Percentiles rank a stretch among this genome's conserved stretches.
Evolutionary conservation across 2,888 invertebrate genomes (phyloP).

Genomic region (Hemaris fuciformis): DNA sequence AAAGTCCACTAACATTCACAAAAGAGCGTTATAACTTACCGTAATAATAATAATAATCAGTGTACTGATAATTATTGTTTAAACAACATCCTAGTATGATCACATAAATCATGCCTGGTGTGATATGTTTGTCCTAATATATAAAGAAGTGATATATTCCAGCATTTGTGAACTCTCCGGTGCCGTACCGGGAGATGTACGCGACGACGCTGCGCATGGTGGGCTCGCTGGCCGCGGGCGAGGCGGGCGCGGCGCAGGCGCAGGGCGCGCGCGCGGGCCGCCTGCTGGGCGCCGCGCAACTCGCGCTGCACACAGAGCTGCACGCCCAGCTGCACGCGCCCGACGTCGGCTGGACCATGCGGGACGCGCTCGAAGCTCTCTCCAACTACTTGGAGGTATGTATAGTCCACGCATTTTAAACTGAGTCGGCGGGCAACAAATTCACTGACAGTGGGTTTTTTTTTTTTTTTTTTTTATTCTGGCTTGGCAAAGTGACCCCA

Average conservation of each 20-base stretch:
- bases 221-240: constrained; percentile 41
- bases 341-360: constrained; percentile 64
- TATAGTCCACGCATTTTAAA: too few relatives aligned
- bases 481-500: too few relatives aligned
- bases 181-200: constrained; percentile 71
- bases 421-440: too few relatives aligned
- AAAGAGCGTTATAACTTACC: too few relatives aligned
- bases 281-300: not conserved
- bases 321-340: constrained; percentile 11
- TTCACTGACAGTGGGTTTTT: too few relatives aligned
- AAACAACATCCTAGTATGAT: too few relatives aligned
- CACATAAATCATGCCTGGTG: too few relatives aligned
- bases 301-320: constrained; percentile 19
- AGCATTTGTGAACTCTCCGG: constrained; percentile 67
- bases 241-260: constrained; percentile 26
- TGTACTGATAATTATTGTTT: too few relatives aligned
- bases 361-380: constrained; percentile 78
- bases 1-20: too few relatives aligned
- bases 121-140: too few relatives aligned
- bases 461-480: not conserved
- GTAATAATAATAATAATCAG: too few relatives aligned
- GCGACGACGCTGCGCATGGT: constrained; percentile 44
- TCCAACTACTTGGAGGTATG: constrained; percentile 84
- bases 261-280: constrained; percentile 28
- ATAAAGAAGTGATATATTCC: constrained; percentile 14